A percentile compares a stretch with the other conserved stretches of the same genome.
Evolutionary conservation across 2,888 invertebrate species (phyloP).

Genomic region (Dolomedes plantarius): DNA sequence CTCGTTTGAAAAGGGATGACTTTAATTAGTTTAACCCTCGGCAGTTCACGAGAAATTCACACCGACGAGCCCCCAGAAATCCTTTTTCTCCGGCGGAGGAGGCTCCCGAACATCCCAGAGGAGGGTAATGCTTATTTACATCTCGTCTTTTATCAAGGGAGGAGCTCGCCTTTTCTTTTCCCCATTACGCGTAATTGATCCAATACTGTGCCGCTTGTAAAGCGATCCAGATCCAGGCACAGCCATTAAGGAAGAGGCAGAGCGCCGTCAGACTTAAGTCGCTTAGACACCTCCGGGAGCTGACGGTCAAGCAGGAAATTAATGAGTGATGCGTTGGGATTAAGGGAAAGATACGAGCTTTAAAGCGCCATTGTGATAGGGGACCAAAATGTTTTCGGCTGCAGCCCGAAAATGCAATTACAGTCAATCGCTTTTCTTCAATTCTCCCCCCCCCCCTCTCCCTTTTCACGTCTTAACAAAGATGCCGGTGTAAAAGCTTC

Average conservation of each 20-base stretch:
- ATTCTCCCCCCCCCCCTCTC: background rate
- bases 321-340: conserved; percentile 60
- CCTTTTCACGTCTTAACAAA: conserved; percentile 18
- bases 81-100: background rate
- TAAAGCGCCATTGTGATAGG: conserved; percentile 53
- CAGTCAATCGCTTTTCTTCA: conserved; percentile 23
- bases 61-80: conserved; percentile 27
- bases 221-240: conserved; percentile 34
- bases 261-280: conserved; percentile 17
- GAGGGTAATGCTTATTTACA: conserved; percentile 59
- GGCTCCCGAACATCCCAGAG: conserved; percentile 9
- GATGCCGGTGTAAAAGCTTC: conserved; percentile 25
- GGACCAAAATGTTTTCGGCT: conserved; percentile 56
- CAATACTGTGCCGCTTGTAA: conserved; percentile 56
- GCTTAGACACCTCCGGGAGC: conserved; percentile 19
- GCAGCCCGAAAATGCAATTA: conserved; percentile 59
- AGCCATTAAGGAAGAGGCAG: background rate
- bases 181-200: conserved; percentile 64
- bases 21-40: conserved; percentile 58
- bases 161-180: conserved; percentile 31
- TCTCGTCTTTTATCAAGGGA: conserved; percentile 40
- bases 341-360: conserved; percentile 38
- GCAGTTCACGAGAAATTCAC: conserved; percentile 53
- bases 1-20: background rate
- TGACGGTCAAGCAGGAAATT: conserved; percentile 61